phyloP scores from a whole-genome alignment of 2,888 invertebrate genomes.

The Zele albiditarsus region DNA sequence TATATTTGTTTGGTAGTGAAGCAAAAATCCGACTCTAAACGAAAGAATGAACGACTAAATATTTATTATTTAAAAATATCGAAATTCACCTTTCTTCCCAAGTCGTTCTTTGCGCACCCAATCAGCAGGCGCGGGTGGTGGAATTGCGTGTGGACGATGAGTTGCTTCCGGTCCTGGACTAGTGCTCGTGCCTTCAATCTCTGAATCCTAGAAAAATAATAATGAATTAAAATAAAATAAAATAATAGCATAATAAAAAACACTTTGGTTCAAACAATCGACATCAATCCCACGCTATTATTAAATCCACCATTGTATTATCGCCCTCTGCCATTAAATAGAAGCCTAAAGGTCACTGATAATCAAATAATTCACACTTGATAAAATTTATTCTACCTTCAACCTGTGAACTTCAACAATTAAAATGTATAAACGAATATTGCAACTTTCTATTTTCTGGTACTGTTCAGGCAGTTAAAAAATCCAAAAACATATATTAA shows the following conservation, averaged over 20 bases:
- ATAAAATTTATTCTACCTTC: not conserved
- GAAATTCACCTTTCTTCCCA: constrained; percentile 96
- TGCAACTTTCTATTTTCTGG: not conserved
- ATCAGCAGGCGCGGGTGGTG: constrained; percentile 81
- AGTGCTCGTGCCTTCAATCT: constrained; percentile 70
- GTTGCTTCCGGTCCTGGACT: constrained; percentile 71
- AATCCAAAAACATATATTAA: too few species aligned
- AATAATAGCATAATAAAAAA: too few species aligned
- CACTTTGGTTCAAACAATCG: not conserved
- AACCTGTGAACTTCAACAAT: not conserved
- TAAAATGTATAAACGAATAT: not conserved
- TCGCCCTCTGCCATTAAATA: not conserved
- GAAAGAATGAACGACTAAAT: not conserved
- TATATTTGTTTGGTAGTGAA: constrained; percentile 18
- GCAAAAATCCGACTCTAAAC: not conserved
- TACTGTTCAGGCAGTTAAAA: not conserved
- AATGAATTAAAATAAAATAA: constrained; percentile 20
- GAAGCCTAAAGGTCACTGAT: not conserved
- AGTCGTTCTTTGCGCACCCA: constrained; percentile 91
- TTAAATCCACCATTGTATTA: not conserved
- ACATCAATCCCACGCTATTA: constrained; percentile 31
- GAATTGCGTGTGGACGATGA: constrained; percentile 72
- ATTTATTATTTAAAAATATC: constrained; percentile 83
- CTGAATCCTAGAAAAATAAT: constrained; percentile 64
- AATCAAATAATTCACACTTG: not conserved